A percentile compares a stretch with the other conserved stretches of the same genome.
phyloP scores from a whole-genome alignment of 2,888 invertebrate species.

The Lissocephala sabroskyi region DNA sequence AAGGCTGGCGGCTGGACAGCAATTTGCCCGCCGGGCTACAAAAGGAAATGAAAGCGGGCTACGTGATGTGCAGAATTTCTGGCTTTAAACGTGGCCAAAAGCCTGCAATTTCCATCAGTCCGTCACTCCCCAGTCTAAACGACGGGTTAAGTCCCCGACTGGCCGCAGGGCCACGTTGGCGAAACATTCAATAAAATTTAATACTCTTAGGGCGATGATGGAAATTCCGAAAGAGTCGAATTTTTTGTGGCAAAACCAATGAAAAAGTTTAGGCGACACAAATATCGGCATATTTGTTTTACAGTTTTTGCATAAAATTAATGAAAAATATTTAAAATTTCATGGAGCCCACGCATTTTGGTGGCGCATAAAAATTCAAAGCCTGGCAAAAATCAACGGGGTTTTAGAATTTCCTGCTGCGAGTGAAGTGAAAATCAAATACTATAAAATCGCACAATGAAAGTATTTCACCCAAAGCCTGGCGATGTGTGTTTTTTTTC shows the following conservation, averaged over 20 bases:
- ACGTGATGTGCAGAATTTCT: not conserved
- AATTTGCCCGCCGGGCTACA: constrained; percentile 8
- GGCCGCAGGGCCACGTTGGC: not conserved
- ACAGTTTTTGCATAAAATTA: constrained; percentile 36
- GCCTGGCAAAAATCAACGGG: constrained; percentile 2
- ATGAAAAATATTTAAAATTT: constrained; percentile 15
- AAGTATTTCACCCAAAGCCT: constrained; percentile 24
- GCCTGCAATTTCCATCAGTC: constrained; percentile 66
- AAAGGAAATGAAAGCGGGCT: not conserved
- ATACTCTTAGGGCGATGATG: constrained; percentile 1
- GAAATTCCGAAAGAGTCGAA: constrained; percentile 21
- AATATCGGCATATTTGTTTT: constrained; percentile 41
- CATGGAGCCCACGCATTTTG: not conserved
- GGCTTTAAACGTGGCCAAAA: not conserved
- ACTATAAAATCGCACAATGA: constrained; percentile 29
- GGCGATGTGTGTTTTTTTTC: no score
- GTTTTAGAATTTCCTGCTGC: no score
- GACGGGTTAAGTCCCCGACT: constrained; percentile 28
- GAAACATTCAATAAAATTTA: no score
- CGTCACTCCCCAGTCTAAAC: constrained; percentile 67
- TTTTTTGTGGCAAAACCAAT: constrained; percentile 46
- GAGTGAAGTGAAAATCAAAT: constrained; percentile 38
- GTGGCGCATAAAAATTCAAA: no score
- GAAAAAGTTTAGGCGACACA: constrained; percentile 50
- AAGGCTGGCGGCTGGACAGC: constrained; percentile 25